A percentile compares a stretch with the other conserved stretches of the same genome.
Conservation (phyloP, 2,797 vertebrate species). For the Cirrhinus molitorella region DNA sequence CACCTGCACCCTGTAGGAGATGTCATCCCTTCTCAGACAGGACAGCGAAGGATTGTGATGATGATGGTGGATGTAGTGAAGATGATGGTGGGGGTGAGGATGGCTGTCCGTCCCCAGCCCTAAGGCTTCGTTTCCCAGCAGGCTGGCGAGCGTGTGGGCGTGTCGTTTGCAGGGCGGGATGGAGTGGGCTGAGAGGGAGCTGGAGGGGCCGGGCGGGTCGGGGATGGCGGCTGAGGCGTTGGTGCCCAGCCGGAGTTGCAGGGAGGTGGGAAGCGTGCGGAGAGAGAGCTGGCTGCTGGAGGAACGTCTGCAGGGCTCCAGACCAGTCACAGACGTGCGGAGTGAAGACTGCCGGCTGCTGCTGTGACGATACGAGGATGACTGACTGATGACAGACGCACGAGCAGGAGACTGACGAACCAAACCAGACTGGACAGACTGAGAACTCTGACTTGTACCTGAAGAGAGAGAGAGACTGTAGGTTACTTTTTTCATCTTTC, state of each 20-base stretch:
- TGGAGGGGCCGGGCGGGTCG: conserved; percentile 87
- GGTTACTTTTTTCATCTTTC: background rate
- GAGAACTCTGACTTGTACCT: conserved; percentile 96
- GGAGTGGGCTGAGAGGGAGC: conserved; percentile 95
- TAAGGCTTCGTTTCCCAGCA: conserved; percentile 88
- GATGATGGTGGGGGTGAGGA: conserved; percentile 78
- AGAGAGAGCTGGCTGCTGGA: conserved; percentile 97
- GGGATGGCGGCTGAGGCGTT: conserved; percentile 78
- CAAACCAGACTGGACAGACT: conserved; percentile 93
- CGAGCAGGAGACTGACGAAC: conserved; percentile 94
- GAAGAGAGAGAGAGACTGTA: conserved; percentile 2
- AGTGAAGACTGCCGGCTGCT: conserved; percentile 96
- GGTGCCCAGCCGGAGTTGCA: conserved; percentile 91
- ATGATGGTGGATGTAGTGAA: conserved; percentile 73
- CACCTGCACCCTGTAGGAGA: conserved; percentile 97
- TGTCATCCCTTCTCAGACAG: conserved; percentile 88
- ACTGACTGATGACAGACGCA: conserved; percentile 93
- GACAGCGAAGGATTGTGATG: conserved; percentile 79
- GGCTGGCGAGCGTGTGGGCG: conserved; percentile 85
- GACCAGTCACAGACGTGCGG: conserved; percentile 90
- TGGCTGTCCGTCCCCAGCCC: conserved; percentile 70
- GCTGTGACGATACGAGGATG: conserved; percentile 94
- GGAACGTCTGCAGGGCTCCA: conserved; percentile 94
- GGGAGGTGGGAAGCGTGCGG: conserved; percentile 91
- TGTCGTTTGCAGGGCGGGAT: conserved; percentile 95